Evolutionary conservation across 2,113 vertebrate species (phyloP), one percentile per base, ranked within the genome.

Genomic region (Epinephelus lanceolatus): DNA sequence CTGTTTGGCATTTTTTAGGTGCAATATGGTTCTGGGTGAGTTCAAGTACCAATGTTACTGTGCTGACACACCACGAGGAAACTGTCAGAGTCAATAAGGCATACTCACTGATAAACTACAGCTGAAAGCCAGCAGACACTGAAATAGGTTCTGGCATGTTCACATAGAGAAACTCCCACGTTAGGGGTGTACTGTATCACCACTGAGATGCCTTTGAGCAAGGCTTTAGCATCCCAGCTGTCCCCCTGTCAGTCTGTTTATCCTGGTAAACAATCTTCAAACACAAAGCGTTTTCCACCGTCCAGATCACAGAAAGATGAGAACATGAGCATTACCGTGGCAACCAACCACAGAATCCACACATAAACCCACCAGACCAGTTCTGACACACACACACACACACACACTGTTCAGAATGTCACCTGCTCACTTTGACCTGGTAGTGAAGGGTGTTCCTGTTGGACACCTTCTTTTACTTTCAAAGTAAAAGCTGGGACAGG

Each of bases 311-410:
- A 45, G 56, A 74, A 70, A 71, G n/a, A 80, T 55, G 71, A 88
- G 71, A 86, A 74, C 65, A 57, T 25, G 33, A 52, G 10, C 33
- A 68, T 88, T 51, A 76, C 73, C 17, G 3, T 60, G 67, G 70
- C 53, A 90, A 89, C 68, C 78, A 66, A 77, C 40, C 61, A 71
- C 49, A 40, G 40, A 76, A 49, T 30, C 23, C 49, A 51, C 49
- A 18, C 49, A 5, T 17, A 47, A 27, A 85, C 78, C 53, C 60
- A 80, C 47, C 76, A 69, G 71, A 90, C 89, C 84, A 6, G 89
- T 86, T 84, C 55, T 66, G 59, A 71, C 19, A 62, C 10, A 19
- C n/a, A 61, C 9, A 63, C 51, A 49, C 19, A 18, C 3, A 57
- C 21, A 66, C 3, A 40, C 21, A 68, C 49, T 17, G 23, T 59